These are phyloP conservation scores for Scarus forsteni DNA, from an alignment of 2,797 vertebrate species.

Conservation along the genomic window DNA sequence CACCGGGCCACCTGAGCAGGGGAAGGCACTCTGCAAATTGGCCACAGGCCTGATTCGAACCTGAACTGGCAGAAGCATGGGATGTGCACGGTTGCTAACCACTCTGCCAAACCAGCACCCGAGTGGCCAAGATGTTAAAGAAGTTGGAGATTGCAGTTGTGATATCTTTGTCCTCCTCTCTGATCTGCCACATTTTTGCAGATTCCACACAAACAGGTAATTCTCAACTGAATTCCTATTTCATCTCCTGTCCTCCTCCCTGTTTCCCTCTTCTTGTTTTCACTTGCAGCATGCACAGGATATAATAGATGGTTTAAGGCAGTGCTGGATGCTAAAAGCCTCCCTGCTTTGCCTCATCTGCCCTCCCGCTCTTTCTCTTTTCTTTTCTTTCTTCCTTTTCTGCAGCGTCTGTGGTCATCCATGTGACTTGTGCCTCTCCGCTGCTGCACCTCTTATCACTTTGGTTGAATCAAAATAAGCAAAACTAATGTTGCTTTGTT, in stretches of 20 bases:
- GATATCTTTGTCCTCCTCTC: background rate
- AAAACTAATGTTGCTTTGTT: slow-evolving; percentile 14
- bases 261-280: background rate
- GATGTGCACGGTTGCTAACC: too few relatives aligned
- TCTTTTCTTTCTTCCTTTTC: slow-evolving; percentile 10
- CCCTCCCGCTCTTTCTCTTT: slow-evolving; percentile 7
- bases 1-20: too few relatives aligned
- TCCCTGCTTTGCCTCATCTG: slow-evolving; percentile 13
- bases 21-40: too few relatives aligned
- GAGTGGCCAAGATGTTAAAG: background rate
- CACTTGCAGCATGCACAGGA: background rate
- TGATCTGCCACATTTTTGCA: slow-evolving; percentile 11
- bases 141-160: background rate
- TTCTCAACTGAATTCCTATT: slow-evolving; percentile 1
- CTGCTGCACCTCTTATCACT: slow-evolving; percentile 23
- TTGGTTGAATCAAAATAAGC: slow-evolving; percentile 35
- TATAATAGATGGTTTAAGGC: slow-evolving; percentile 27
- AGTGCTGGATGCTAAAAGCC: slow-evolving; percentile 33
- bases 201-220: background rate
- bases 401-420: slow-evolving; percentile 36
- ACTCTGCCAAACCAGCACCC: too few relatives aligned
- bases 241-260: background rate
- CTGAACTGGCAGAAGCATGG: too few relatives aligned
- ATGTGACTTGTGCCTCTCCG: slow-evolving; percentile 40
- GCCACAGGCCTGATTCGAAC: too few relatives aligned